Percentiles rank a stretch among this genome's conserved stretches.
These are phyloP conservation scores for Chloropsis hardwickii DNA, from an alignment of 2,113 vertebrate species.

Conservation along the genomic window DNA sequence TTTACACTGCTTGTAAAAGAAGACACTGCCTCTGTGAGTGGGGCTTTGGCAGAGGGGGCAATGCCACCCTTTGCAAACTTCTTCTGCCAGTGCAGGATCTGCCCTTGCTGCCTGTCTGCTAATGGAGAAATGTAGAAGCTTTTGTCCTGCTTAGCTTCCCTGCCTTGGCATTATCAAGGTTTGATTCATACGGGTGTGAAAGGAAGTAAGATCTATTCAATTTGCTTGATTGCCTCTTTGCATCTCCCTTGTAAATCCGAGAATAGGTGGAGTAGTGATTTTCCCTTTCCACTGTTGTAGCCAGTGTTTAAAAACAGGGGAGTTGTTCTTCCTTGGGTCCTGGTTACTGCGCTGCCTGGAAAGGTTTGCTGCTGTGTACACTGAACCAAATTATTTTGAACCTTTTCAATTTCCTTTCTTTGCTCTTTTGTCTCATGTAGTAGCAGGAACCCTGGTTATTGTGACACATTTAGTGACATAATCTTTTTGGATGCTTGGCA, in stretches of 20 bases:
- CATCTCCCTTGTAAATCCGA: neutral
- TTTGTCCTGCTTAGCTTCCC: neutral
- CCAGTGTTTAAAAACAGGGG: constrained; percentile 2
- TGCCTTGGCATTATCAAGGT: neutral
- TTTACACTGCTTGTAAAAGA: neutral
- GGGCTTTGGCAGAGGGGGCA: neutral
- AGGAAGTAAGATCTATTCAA: constrained; percentile 5
- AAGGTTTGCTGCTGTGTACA: neutral
- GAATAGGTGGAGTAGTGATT: constrained; percentile 27
- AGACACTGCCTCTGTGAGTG: neutral
- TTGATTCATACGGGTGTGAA: constrained; percentile 30
- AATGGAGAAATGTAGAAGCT: neutral
- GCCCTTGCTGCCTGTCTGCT: neutral
- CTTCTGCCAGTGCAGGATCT: neutral
- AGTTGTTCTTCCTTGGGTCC: constrained; percentile 17
- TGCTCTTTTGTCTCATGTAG: neutral
- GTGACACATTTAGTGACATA: accelerated
- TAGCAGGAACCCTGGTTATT: neutral
- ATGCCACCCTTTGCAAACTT: neutral
- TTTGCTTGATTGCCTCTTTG: neutral
- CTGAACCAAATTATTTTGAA: neutral
- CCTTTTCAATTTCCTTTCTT: neutral
- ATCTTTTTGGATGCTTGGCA: neutral
- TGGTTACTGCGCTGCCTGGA: neutral
- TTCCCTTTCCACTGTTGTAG: constrained; percentile 8